Conservation (phyloP, 2,888 invertebrate genomes). For the Tenthredo scrophulariae region DNA sequence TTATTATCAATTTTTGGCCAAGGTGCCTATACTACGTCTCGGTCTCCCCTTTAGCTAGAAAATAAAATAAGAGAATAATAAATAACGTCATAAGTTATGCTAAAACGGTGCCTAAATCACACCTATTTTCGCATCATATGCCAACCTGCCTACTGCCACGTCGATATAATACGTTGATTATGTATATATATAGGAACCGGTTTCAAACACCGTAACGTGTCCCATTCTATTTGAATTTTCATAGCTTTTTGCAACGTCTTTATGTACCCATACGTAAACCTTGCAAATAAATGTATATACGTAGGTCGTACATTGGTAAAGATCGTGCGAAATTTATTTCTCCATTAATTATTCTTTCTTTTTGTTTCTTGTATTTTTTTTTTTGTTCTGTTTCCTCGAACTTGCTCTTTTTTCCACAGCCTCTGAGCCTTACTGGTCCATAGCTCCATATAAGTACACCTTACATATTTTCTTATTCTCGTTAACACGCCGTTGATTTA, state of each 20-base stretch:
- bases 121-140: neutral
- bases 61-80: neutral
- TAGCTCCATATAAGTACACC: neutral
- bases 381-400: neutral
- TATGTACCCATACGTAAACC: neutral
- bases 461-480: neutral
- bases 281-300: neutral
- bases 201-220: constrained; percentile 40
- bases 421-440: neutral
- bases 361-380: neutral
- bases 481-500: constrained; percentile 33
- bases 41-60: neutral
- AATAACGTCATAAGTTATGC: neutral
- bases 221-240: constrained; percentile 38
- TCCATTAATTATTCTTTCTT: constrained; percentile 11
- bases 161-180: neutral
- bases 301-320: neutral
- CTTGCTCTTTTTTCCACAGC: neutral
- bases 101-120: neutral
- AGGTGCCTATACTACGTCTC: too few relatives aligned
- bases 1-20: too few relatives aligned
- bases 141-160: neutral
- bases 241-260: constrained; percentile 26
- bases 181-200: constrained; percentile 18
- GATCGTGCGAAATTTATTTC: neutral